Conservation (phyloP, 2,888 invertebrate species). For the Argynnis bischoffii region DNA sequence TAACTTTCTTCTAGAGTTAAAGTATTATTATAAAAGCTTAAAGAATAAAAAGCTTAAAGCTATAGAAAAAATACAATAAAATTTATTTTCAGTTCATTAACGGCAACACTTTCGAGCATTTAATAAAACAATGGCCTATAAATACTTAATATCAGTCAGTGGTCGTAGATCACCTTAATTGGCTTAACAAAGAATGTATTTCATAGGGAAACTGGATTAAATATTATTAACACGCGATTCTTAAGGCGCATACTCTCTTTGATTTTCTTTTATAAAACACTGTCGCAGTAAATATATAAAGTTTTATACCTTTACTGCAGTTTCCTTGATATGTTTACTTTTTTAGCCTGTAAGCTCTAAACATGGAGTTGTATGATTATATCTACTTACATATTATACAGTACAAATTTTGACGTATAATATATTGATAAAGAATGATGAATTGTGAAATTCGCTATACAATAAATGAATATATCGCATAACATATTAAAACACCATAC, state of each 20-base stretch:
- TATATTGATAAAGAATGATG: no score
- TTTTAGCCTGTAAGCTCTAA: no score
- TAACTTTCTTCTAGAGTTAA: no score
- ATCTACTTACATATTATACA: no score
- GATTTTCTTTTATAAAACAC: neutral
- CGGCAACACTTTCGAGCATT: conserved; percentile 71
- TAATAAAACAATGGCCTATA: conserved; percentile 72
- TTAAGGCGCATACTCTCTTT: conserved; percentile 33
- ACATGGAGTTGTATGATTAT: no score
- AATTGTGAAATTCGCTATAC: no score
- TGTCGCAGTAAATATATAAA: neutral
- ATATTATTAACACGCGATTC: conserved; percentile 58
- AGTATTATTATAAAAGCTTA: neutral
- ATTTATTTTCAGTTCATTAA: conserved; percentile 56
- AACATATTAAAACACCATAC: no score
- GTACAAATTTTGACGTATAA: no score
- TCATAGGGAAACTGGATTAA: conserved; percentile 64
- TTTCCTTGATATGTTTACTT: no score
- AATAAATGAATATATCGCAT: no score
- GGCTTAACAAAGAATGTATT: conserved; percentile 64
- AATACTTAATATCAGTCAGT: conserved; percentile 66
- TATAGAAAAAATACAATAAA: conserved; percentile 24
- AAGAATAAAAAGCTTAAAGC: conserved; percentile 2
- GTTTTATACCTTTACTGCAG: no score
- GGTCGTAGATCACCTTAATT: conserved; percentile 77